A percentile compares a stretch with the other conserved stretches of the same genome.
These are phyloP conservation scores for Ernsta delagoae DNA, from an alignment of 2,888 invertebrate species.

Conservation along the genomic window DNA sequence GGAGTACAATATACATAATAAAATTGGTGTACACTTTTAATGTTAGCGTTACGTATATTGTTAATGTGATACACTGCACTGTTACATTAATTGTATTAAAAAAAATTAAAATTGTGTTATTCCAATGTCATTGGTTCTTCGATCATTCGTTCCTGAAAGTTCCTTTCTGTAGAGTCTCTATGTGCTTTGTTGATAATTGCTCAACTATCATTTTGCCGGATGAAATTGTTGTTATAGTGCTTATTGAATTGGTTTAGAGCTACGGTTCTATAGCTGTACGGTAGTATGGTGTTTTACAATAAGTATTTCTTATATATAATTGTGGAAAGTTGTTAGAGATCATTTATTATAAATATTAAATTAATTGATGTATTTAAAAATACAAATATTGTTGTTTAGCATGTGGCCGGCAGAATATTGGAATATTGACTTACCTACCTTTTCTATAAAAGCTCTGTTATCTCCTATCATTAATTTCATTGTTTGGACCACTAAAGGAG, in stretches of 20 bases:
- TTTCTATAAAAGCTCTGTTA: background rate
- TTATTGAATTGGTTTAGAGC: conserved; percentile 24
- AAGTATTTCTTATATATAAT: conserved; percentile 29
- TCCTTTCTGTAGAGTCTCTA: conserved; percentile 63
- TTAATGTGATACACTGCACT: conserved; percentile 76
- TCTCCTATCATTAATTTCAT: background rate
- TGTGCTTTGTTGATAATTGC: conserved; percentile 76
- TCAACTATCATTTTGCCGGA: conserved; percentile 72
- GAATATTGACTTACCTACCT: too few species aligned
- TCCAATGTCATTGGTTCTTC: conserved; percentile 55
- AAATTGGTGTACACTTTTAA: conserved; percentile 69
- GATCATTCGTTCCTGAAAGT: conserved; percentile 78
- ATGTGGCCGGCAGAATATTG: background rate
- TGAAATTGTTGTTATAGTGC: conserved; percentile 32
- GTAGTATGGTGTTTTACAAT: conserved; percentile 21
- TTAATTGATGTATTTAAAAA: conserved; percentile 28
- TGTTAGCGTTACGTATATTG: conserved; percentile 67
- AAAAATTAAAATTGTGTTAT: conserved; percentile 70
- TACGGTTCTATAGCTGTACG: conserved; percentile 19
- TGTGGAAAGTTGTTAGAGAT: conserved; percentile 30
- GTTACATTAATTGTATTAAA: conserved; percentile 64
- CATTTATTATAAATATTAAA: conserved; percentile 32
- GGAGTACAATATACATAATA: conserved; percentile 52
- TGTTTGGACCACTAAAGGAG: background rate
- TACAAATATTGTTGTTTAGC: conserved; percentile 26